Evolutionary conservation across 2,888 invertebrate genomes (phyloP), one percentile per base, ranked within the genome.

Genomic region (Leucophenga maculata): DNA sequence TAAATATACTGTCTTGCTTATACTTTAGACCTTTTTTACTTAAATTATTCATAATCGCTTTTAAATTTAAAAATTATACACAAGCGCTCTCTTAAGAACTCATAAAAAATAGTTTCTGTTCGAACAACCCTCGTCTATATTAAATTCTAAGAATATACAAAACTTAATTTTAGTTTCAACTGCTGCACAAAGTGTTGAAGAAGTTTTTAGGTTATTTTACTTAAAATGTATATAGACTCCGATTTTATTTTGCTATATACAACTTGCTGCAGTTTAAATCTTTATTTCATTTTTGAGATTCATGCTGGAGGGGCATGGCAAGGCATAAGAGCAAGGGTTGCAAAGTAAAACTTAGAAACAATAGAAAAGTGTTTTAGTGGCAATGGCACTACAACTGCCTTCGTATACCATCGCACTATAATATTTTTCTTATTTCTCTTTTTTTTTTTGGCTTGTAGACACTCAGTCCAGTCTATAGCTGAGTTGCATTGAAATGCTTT

Each of bases 151-250:
- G 26, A 26, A 39, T 39, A 6, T 39, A 26, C 3, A 39, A 39
- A 6, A 8, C n/a, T 50, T 50, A 48, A 16, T 3, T 64, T 3
- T 32, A 32, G 31, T 59, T 59, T 60, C 1, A n/a, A 32, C 6
- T 13, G 14, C 46, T 46, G 50, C 46, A 32, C 62, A 1, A 62
- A 62, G 62, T 64, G 62, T 64, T 64, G 46, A n/a, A 22, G 22
- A 64, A 64, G 62, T 46, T 64, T 64, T 62, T 62, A 64, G 48
- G 62, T 64, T 64, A 64, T 46, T 64, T 64, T 22, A 64, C 62
- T 64, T 64, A 59, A 1, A 54, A 54, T 18, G 8, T 54, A 20
- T 16, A n/a, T 20, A 54, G 39, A n/a, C n/a, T 39, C 3, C 8
- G 39, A 39, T 57, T 57, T 16, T 26, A 13, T 57, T 39, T 39